phyloP scores from a whole-genome alignment of 2,113 vertebrate species.

The Elephantulus edwardii region DNA sequence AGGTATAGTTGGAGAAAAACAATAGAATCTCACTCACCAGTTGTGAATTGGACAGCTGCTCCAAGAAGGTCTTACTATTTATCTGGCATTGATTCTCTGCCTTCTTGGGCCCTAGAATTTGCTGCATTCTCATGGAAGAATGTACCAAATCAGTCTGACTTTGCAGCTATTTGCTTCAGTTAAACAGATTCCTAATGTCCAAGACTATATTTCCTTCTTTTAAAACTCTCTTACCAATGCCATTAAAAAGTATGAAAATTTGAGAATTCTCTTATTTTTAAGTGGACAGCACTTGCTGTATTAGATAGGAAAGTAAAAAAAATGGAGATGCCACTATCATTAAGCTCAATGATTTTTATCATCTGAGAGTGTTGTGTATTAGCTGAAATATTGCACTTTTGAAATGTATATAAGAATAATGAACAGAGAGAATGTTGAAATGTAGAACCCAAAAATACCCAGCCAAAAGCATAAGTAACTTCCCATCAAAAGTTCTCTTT shows the following conservation, averaged over 20 bases:
- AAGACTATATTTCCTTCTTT: neutral
- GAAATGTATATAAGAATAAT: neutral
- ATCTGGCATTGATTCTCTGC: neutral
- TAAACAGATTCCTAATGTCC: neutral
- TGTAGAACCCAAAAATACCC: neutral
- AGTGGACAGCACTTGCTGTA: neutral
- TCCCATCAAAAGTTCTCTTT: neutral
- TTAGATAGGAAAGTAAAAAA: neutral
- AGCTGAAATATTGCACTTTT: conserved; percentile 26
- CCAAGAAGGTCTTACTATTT: too few relatives aligned
- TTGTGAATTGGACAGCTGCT: neutral
- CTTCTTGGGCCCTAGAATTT: neutral
- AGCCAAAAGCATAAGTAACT: neutral
- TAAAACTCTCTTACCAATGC: neutral
- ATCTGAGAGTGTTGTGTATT: neutral
- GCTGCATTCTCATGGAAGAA: neutral
- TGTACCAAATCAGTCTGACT: neutral
- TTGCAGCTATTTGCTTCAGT: neutral
- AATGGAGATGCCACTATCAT: neutral
- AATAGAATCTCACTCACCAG: neutral
- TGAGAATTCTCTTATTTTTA: neutral
- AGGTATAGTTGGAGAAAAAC: neutral
- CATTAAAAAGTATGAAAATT: neutral
- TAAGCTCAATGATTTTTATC: neutral
- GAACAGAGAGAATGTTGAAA: neutral